Evolutionary conservation across 2,888 invertebrate genomes (phyloP).

Genomic region (Spodoptera picta): DNA sequence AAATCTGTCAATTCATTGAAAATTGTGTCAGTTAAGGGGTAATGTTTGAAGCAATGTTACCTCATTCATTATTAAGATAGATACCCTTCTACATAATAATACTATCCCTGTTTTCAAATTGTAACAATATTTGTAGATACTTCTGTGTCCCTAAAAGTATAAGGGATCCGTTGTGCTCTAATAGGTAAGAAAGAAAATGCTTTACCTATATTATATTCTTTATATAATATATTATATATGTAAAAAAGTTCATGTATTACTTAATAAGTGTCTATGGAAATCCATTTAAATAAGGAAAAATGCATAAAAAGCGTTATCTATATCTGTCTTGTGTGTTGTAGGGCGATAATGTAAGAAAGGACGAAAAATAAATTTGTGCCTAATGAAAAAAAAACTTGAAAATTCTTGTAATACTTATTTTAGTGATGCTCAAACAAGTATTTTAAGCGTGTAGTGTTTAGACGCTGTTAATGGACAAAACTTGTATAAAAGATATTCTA

Average conservation of each 20-base stretch:
- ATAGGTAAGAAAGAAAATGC: slow-evolving; percentile 85
- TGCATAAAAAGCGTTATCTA: slow-evolving; percentile 79
- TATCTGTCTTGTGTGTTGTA: slow-evolving; percentile 83
- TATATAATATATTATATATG: slow-evolving; percentile 88
- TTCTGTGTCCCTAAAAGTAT: slow-evolving; percentile 79
- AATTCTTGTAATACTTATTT: slow-evolving; percentile 74
- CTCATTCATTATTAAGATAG: slow-evolving; percentile 76
- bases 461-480: slow-evolving; percentile 77
- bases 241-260: slow-evolving; percentile 84
- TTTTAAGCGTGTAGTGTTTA: slow-evolving; percentile 85
- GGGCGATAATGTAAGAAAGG: slow-evolving; percentile 71
- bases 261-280: slow-evolving; percentile 86
- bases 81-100: slow-evolving; percentile 76
- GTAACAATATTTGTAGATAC: slow-evolving; percentile 78
- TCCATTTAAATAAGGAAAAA: slow-evolving; percentile 76
- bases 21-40: slow-evolving; percentile 84
- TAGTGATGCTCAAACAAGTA: slow-evolving; percentile 86
- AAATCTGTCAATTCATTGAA: slow-evolving; percentile 85
- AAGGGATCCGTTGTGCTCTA: slow-evolving; percentile 86
- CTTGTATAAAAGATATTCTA: slow-evolving; percentile 68
- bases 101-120: slow-evolving; percentile 74
- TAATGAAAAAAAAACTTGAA: slow-evolving; percentile 78
- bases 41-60: slow-evolving; percentile 71
- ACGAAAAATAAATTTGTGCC: slow-evolving; percentile 81
- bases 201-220: slow-evolving; percentile 88